phyloP scores from a whole-genome alignment of 1,140 invertebrate genomes.

The Pentalonia nigronervosa region DNA sequence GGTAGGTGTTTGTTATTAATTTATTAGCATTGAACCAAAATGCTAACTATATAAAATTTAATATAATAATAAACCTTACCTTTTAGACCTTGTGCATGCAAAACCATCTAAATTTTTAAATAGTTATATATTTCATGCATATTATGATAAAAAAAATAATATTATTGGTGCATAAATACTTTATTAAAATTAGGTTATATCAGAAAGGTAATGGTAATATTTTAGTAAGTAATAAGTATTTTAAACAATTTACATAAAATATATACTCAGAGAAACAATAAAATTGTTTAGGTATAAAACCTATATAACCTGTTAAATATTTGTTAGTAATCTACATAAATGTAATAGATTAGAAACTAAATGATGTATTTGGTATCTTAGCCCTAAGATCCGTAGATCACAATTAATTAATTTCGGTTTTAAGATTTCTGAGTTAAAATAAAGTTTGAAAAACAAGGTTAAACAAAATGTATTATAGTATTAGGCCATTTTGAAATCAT shows the following conservation, averaged over 20 bases:
- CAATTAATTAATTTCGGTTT: background rate
- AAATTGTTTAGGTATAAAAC: background rate
- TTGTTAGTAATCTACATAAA: background rate
- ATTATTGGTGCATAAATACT: background rate
- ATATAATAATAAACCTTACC: constrained; percentile 18
- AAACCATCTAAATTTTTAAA: background rate
- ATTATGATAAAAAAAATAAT: background rate
- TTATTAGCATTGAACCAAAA: background rate
- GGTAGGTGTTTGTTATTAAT: background rate
- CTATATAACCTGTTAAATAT: background rate
- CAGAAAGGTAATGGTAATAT: background rate
- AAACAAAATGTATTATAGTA: background rate
- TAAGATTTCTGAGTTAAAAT: background rate
- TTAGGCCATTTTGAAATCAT: background rate
- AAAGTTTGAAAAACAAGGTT: background rate
- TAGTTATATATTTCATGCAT: background rate
- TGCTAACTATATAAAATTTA: background rate
- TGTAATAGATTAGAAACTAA: background rate
- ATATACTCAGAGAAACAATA: background rate
- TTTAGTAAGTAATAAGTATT: background rate
- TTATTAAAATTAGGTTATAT: background rate
- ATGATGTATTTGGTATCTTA: background rate
- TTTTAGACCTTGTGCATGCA: background rate
- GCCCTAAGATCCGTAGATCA: background rate
- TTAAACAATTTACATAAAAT: background rate